These are phyloP conservation scores for Holothuria leucospilota DNA, from an alignment of 53 echinoderm and acorn worm genomes.

Conservation along the genomic window DNA sequence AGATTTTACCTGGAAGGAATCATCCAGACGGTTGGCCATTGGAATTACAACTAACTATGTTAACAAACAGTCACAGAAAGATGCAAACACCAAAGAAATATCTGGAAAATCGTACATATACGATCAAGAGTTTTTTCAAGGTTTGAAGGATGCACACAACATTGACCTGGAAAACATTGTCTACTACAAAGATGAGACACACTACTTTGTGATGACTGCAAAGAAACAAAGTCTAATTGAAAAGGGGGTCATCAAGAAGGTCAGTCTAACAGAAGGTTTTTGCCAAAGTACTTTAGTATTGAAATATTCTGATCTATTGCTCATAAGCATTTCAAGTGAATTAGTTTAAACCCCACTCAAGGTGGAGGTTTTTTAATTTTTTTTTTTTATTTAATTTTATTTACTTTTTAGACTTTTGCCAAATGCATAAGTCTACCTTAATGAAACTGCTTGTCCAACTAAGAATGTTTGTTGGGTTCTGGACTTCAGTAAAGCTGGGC, in stretches of 20 bases:
- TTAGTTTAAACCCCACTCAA: too few relatives aligned
- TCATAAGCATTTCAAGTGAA: too few relatives aligned
- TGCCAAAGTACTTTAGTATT: too few relatives aligned
- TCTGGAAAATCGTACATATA: slow-evolving; percentile 37
- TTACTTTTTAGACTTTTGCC: too few relatives aligned
- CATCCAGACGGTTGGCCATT: slow-evolving; percentile 16
- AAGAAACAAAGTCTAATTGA: slow-evolving; percentile 29
- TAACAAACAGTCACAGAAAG: slow-evolving; percentile 18
- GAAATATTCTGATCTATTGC: too few relatives aligned
- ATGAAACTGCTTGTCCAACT: too few relatives aligned
- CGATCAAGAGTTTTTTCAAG: slow-evolving; percentile 34
- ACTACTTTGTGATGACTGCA: slow-evolving; percentile 42
- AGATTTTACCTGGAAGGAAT: slow-evolving; percentile 41
- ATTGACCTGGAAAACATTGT: slow-evolving; percentile 38
- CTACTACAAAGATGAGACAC: slow-evolving; percentile 40
- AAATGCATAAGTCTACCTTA: too few relatives aligned
- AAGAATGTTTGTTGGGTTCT: too few relatives aligned
- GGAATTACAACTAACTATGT: slow-evolving; percentile 33
- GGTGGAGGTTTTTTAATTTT: too few relatives aligned
- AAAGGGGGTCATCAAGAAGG: slow-evolving; percentile 27
- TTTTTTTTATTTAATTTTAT: too few relatives aligned
- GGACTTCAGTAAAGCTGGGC: too few relatives aligned
- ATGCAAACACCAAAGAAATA: slow-evolving; percentile 22
- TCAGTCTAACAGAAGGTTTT: background rate
- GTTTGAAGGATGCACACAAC: slow-evolving; percentile 1